Evolutionary conservation across 2,888 invertebrate genomes (phyloP), one percentile per base, ranked within the genome.

Genomic region (Linnaemya vulpina): DNA sequence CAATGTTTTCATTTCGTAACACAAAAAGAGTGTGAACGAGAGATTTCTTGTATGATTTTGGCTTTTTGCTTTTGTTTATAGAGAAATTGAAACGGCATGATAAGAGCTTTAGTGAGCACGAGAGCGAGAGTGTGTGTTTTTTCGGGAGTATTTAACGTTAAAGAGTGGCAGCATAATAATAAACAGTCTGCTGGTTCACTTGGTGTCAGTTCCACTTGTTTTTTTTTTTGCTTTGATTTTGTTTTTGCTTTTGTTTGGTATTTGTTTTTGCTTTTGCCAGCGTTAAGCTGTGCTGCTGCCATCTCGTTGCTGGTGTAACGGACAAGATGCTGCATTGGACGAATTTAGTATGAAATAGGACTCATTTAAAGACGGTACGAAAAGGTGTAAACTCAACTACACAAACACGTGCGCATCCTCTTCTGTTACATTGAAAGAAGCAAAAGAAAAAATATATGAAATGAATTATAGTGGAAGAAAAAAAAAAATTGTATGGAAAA

Each of bases 341-440:
- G 85, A 78, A 78, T 82, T 85, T 85, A 85, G 85, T 85, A 85
- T 85, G 85, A 85, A 85, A 85, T 85, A 85, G 85, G 85, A 85
- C 85, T 85, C 85, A 85, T 78, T 85, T 85, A 82, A 85, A 85
- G 85, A 85, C 85, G 85, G 85, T 85, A 82, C 85, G 85, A 85
- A 85, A 81, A 85, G 85, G 85, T 85, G 77, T 82, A 58, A 78
- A 82, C 74, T 75, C 38, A 71, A 70, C 40, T 25, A 74, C 63
- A 78, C 74, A 71, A 77, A 84, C 84, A 85, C 85, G 82, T 82
- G 85, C 85, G 85, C 85, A 85, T 78, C 78, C 78, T 85, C 73
- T 80, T 67, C 76, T 77, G 68, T 62, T 53, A 68, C 81, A 74
- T 75, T 74, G 58, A 74, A 60, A 67, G 30, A 40, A 55, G 35